Percentiles rank a stretch among this genome's conserved stretches.
Evolutionary conservation across 2,113 vertebrate genomes (phyloP).

Genomic region (Athene noctua): DNA sequence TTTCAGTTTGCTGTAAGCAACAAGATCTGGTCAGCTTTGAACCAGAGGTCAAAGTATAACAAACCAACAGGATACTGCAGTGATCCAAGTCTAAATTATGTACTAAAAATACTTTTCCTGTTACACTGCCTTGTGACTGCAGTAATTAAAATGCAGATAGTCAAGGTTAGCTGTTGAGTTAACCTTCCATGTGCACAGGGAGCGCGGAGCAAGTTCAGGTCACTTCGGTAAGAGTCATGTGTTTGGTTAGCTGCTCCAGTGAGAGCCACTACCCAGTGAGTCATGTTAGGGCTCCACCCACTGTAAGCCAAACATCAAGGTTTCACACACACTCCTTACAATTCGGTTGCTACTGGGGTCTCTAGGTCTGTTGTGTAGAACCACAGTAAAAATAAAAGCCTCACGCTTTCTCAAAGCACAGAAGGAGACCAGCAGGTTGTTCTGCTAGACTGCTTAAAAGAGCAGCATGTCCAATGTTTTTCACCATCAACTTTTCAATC

Average conservation of each 20-base stretch:
- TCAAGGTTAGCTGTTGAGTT: not conserved
- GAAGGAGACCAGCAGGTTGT: not conserved
- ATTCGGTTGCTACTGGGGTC: not conserved
- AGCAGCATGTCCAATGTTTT: not conserved
- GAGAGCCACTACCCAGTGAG: not conserved
- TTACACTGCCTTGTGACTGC: conserved; percentile 1
- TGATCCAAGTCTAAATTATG: not conserved
- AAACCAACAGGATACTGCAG: not conserved
- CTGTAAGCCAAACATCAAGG: not conserved
- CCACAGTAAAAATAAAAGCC: not conserved
- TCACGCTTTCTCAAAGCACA: not conserved
- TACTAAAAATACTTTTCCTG: not conserved
- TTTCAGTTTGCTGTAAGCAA: not conserved
- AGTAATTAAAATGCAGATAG: not conserved
- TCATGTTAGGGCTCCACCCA: not conserved
- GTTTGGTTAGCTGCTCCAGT: not conserved
- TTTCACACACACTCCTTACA: not conserved
- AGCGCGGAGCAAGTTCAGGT: not conserved
- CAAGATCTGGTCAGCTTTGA: not conserved
- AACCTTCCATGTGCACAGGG: not conserved
- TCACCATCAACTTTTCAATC: not conserved
- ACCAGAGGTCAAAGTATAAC: conserved; percentile 29
- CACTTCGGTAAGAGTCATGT: not conserved
- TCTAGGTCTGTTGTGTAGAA: not conserved
- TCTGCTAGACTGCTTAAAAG: not conserved